These are phyloP conservation scores for Aurelia coerulea DNA, from an alignment of 30 jellyfish, hydroid and myxozoan species.

Conservation along the genomic window DNA sequence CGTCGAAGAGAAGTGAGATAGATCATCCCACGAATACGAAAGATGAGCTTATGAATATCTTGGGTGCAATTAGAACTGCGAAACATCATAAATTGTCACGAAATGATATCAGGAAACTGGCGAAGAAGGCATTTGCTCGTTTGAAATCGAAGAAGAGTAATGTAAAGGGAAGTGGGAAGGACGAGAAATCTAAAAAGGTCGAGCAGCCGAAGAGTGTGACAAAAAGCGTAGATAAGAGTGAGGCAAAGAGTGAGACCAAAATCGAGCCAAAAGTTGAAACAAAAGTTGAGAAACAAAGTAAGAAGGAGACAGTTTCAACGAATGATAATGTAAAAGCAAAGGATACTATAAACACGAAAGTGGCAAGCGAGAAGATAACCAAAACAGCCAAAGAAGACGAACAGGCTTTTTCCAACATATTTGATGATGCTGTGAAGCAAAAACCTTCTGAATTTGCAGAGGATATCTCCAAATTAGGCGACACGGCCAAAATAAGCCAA, in stretches of 20 bases:
- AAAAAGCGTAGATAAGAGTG: background rate
- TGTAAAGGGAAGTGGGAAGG: background rate
- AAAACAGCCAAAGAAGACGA: slow-evolving; percentile 71
- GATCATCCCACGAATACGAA: slow-evolving; percentile 44
- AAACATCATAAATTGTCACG: slow-evolving; percentile 91
- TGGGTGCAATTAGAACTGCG: slow-evolving; percentile 79
- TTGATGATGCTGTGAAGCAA: slow-evolving; percentile 52
- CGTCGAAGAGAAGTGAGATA: slow-evolving; percentile 20
- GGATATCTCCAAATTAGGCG: slow-evolving; percentile 66
- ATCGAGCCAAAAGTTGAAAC: slow-evolving; percentile 1
- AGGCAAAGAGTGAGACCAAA: slow-evolving; percentile 1
- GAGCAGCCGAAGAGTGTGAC: background rate
- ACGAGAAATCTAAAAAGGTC: slow-evolving; percentile 1
- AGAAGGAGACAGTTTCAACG: background rate
- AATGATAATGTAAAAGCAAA: background rate
- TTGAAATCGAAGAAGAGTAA: slow-evolving; percentile 49
- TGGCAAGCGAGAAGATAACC: background rate
- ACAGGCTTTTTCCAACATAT: slow-evolving; percentile 53
- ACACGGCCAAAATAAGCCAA: slow-evolving; percentile 43
- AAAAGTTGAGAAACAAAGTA: slow-evolving; percentile 12
- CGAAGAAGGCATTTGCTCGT: slow-evolving; percentile 94
- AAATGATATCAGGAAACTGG: slow-evolving; percentile 90
- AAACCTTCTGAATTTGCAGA: slow-evolving; percentile 81
- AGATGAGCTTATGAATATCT: slow-evolving; percentile 79
- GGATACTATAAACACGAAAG: background rate